Evolutionary conservation across 2,797 vertebrate genomes (phyloP).

Genomic region (Dallia pectoralis): DNA sequence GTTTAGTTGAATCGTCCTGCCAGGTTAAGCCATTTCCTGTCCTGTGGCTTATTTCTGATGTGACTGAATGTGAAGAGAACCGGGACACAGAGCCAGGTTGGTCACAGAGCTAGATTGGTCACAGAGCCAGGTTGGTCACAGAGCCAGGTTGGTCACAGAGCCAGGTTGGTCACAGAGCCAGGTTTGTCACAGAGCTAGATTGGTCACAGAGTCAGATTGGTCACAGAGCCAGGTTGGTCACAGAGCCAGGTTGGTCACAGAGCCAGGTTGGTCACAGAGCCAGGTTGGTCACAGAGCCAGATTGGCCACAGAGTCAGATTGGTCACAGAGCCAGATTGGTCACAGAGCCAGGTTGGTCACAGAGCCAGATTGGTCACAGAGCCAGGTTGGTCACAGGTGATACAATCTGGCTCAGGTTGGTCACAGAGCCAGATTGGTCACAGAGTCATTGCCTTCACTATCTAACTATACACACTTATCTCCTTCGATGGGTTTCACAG

Average conservation of each 20-base stretch:
- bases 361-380: background rate
- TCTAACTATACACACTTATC: constrained; percentile 6
- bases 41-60: background rate
- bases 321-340: constrained; percentile 5
- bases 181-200: constrained; percentile 9
- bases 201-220: constrained; percentile 2
- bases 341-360: constrained; percentile 11
- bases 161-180: background rate
- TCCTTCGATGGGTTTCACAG: background rate
- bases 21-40: constrained; percentile 1
- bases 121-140: background rate
- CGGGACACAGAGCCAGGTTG: constrained; percentile 1
- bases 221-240: background rate
- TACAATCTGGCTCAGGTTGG: no score
- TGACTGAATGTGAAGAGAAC: constrained; percentile 1
- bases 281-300: constrained; percentile 11
- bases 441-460: constrained; percentile 7
- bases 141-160: constrained; percentile 11
- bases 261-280: background rate
- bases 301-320: background rate
- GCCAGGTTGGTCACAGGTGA: no score
- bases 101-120: constrained; percentile 9
- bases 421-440: background rate
- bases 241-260: constrained; percentile 11
- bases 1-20: background rate